phyloP scores from a whole-genome alignment of 2,113 vertebrate species.

The Vimba vimba region DNA sequence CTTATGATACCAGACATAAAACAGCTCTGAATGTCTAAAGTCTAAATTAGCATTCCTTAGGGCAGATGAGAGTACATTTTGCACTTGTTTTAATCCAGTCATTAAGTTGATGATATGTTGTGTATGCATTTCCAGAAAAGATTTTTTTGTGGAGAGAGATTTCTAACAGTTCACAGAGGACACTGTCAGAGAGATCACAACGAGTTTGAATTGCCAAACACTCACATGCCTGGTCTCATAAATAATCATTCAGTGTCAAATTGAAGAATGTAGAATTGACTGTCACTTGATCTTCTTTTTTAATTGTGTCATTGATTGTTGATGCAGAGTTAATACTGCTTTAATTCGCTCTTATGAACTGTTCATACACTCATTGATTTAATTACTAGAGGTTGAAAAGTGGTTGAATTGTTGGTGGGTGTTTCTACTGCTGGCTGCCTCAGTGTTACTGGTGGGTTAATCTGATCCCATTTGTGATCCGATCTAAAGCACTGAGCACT shows the following conservation, averaged over 20 bases:
- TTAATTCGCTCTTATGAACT: constrained; percentile 20
- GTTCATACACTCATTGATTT: constrained; percentile 1
- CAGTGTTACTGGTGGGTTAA: background rate
- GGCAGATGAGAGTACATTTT: background rate
- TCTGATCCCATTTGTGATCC: background rate
- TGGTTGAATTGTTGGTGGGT: background rate
- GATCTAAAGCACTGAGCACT: background rate
- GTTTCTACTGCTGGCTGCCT: background rate
- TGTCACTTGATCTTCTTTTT: background rate
- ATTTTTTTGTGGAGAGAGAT: background rate
- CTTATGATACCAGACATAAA: constrained; percentile 29
- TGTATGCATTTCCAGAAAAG: background rate
- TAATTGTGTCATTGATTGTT: constrained; percentile 11
- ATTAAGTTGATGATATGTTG: constrained; percentile 32
- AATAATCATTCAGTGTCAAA: constrained; percentile 22
- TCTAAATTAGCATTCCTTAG: constrained; percentile 28
- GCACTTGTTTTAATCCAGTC: constrained; percentile 18
- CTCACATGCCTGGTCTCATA: background rate
- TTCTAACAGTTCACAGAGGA: background rate
- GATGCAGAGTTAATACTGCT: constrained; percentile 6
- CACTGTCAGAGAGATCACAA: background rate
- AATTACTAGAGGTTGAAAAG: background rate
- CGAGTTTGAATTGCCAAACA: background rate
- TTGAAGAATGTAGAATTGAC: constrained; percentile 13
- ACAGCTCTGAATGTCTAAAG: background rate